Percentiles rank a stretch among this genome's conserved stretches.
Conservation (phyloP, 2,113 vertebrate genomes). For the Pollimyrus isidori region DNA sequence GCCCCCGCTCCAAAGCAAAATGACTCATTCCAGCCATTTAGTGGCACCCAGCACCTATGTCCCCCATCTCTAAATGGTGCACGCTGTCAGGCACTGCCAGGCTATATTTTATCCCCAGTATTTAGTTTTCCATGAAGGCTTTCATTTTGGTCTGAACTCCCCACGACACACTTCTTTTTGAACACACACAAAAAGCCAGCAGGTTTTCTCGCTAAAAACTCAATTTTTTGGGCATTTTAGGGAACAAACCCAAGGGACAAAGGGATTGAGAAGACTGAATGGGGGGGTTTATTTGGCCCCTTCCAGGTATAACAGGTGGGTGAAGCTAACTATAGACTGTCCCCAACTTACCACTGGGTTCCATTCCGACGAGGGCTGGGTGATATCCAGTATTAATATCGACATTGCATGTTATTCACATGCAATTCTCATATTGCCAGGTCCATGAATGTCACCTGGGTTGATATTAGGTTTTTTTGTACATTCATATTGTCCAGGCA, state of each 20-base stretch:
- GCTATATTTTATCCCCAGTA: neutral
- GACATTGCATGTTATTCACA: neutral
- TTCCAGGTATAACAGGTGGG: neutral
- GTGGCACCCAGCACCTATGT: neutral
- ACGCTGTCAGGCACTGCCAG: neutral
- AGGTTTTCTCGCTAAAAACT: neutral
- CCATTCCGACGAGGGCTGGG: neutral
- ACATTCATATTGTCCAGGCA: neutral
- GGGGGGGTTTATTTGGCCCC: neutral
- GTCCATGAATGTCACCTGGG: neutral
- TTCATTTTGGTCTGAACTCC: neutral
- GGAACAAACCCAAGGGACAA: neutral
- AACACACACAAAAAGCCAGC: neutral
- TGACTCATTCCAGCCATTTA: neutral
- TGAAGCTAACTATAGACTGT: neutral
- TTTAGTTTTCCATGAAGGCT: neutral
- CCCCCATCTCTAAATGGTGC: neutral
- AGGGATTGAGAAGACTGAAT: neutral
- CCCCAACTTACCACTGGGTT: neutral
- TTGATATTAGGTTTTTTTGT: neutral
- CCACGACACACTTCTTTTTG: neutral
- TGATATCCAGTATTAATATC: neutral
- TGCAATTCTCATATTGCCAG: neutral
- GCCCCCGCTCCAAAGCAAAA: neutral
- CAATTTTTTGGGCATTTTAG: neutral